A percentile compares a stretch with the other conserved stretches of the same genome.
Evolutionary conservation across 2,113 vertebrate species (phyloP).

Genomic region (Cnemophilus loriae): DNA sequence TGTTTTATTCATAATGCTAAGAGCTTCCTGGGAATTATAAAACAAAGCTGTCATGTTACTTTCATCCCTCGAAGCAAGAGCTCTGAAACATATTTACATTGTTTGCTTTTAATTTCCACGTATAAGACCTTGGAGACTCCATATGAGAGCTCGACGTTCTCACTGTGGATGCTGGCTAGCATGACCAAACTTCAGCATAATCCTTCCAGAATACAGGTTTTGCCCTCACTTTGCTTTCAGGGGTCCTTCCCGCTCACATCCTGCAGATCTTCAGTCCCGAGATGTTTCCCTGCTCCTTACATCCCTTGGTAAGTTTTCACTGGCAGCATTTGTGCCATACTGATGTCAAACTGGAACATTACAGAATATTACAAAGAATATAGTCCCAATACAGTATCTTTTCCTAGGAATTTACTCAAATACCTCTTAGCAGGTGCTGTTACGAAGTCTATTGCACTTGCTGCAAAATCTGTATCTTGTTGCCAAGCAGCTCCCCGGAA

Average conservation of each 20-base stretch:
- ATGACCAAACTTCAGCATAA: not conserved
- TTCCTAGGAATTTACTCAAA: not conserved
- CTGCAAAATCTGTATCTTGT: not conserved
- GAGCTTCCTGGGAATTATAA: not conserved
- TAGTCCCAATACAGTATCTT: not conserved
- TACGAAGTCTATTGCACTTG: not conserved
- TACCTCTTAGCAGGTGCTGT: not conserved
- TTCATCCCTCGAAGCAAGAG: not conserved
- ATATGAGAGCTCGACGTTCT: not conserved
- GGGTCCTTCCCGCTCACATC: constrained; percentile 19
- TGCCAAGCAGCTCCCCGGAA: not conserved
- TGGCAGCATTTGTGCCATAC: not conserved
- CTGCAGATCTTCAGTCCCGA: constrained; percentile 39
- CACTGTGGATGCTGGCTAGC: not conserved
- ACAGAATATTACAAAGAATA: not conserved
- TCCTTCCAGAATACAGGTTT: not conserved
- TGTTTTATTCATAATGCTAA: not conserved
- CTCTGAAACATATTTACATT: not conserved
- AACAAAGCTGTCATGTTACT: not conserved
- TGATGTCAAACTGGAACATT: not conserved
- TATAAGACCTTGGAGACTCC: not conserved
- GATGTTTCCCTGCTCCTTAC: not conserved
- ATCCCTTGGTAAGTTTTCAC: constrained; percentile 68
- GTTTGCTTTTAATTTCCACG: not conserved
- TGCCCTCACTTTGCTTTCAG: constrained; percentile 63